Evolutionary conservation across 2,888 invertebrate species (phyloP).

Genomic region (Meiosimyza platycephala): DNA sequence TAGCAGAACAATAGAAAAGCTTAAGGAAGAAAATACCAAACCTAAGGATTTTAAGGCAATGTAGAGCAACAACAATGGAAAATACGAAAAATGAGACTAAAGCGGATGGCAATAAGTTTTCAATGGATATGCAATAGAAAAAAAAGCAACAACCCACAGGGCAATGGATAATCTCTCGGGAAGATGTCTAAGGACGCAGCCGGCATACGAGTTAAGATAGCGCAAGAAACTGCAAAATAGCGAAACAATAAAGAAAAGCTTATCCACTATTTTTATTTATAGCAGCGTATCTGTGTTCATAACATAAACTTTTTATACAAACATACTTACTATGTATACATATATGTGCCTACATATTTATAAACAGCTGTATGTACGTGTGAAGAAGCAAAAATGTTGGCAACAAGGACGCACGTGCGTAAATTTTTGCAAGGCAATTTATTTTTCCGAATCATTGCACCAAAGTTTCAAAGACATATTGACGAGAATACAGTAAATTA

Average conservation of each 20-base stretch:
- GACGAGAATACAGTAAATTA: too few species aligned
- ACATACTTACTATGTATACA: neutral
- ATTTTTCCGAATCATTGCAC: slow-evolving; percentile 5
- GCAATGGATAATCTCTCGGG: neutral
- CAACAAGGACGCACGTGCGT: slow-evolving; percentile 1
- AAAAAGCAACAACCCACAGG: neutral
- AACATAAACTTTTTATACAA: neutral
- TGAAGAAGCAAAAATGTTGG: neutral
- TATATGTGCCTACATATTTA: too few species aligned
- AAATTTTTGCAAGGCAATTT: neutral
- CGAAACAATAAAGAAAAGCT: slow-evolving; percentile 7
- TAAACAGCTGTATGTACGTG: too few species aligned
- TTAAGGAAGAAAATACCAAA: neutral
- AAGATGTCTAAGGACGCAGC: too few species aligned
- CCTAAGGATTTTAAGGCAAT: neutral
- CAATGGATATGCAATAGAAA: neutral
- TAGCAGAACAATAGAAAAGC: neutral
- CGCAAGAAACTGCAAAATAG: neutral
- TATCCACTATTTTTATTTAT: slow-evolving; percentile 2
- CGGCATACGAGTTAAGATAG: too few species aligned
- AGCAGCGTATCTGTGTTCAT: neutral
- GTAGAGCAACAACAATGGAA: neutral
- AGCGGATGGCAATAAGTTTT: neutral
- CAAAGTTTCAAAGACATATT: too few species aligned
- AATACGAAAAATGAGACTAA: neutral